These are phyloP conservation scores for Chloroclystis v-ata DNA, from an alignment of 2,888 invertebrate species.

Conservation along the genomic window DNA sequence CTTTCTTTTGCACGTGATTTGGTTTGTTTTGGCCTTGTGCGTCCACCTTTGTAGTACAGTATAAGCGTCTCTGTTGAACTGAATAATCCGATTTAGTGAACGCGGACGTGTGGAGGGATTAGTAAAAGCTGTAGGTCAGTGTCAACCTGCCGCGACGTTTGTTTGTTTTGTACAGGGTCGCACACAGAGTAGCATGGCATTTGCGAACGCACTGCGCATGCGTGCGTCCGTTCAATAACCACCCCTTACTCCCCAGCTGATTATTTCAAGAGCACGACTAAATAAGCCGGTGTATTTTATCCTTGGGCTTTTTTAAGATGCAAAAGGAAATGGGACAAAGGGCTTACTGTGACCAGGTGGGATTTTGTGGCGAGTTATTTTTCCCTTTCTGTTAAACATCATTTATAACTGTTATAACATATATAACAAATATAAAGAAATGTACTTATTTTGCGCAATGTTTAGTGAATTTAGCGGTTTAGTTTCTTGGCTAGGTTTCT, in stretches of 20 bases:
- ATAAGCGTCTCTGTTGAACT: background rate
- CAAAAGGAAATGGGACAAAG: slow-evolving; percentile 1
- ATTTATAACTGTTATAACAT: too few relatives aligned
- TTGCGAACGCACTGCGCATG: slow-evolving; percentile 49
- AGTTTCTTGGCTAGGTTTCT: too few relatives aligned
- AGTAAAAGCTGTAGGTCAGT: slow-evolving; percentile 51
- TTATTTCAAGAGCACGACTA: slow-evolving; percentile 33
- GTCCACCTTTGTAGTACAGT: background rate
- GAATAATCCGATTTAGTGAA: background rate
- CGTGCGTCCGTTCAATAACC: slow-evolving; percentile 66
- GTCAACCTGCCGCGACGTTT: slow-evolving; percentile 57
- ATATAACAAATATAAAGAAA: too few relatives aligned
- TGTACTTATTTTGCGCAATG: too few relatives aligned
- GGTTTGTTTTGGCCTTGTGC: slow-evolving; percentile 43
- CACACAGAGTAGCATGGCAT: slow-evolving; percentile 42
- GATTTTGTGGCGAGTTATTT: background rate
- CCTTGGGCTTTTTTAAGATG: slow-evolving; percentile 8
- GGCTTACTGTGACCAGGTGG: background rate
- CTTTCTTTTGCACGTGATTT: slow-evolving; percentile 70
- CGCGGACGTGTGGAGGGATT: slow-evolving; percentile 32
- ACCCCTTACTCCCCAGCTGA: slow-evolving; percentile 46
- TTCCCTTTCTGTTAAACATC: background rate
- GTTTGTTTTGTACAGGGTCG: slow-evolving; percentile 64
- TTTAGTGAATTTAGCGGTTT: too few relatives aligned
- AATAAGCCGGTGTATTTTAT: slow-evolving; percentile 14